Evolutionary conservation across 30 jellyfish, hydroid and myxozoan species (phyloP), one percentile per base, ranked within the genome.

Genomic region (Pelagia noctiluca): DNA sequence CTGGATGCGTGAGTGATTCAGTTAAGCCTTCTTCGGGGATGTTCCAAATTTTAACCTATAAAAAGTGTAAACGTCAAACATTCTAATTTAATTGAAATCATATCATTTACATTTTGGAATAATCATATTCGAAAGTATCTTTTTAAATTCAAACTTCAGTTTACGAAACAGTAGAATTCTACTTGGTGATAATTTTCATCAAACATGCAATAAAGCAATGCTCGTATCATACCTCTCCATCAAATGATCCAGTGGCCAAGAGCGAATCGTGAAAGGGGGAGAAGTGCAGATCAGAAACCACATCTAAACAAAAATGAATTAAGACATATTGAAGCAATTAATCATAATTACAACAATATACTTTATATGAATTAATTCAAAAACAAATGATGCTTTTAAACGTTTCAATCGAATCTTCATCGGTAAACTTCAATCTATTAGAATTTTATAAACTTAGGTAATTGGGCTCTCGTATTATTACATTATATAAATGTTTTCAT

Each of bases 231-330:
- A 85, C 98, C 46, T 42, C 82, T 61, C 98, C 98, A 80, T 85
- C 96, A 78, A 82, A 82, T 2, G 98, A 85, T 11, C 96, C 93
- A 50, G 98, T 91, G 1, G 91, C 93, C 29, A 91, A 50, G 19
- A 84, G 33, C 66, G 87, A 60, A 67, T 91, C 98, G 63, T 91
- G 77, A 73, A 84, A 91, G 3, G 98, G 98, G 11, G 96, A 82
- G 76, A 91, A 91, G 31, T 75, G 61, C 96, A 91, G 78, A 79
- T 91, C 98, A 10, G 89, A 84, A 25, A 91, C 90, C 66, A 91
- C 84, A 38, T 91, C 98, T 91, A 53, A 23, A 68, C 47, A 18
- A 75, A 26, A 66, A 67, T 13, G 36, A 52, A 26, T 8, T 42
- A 46, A 75, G 50, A 66, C 67, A 4, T 5, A 5, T 7, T 11